These are phyloP conservation scores for Takifugu flavidus DNA, from an alignment of 2,113 vertebrate species.

Conservation along the genomic window DNA sequence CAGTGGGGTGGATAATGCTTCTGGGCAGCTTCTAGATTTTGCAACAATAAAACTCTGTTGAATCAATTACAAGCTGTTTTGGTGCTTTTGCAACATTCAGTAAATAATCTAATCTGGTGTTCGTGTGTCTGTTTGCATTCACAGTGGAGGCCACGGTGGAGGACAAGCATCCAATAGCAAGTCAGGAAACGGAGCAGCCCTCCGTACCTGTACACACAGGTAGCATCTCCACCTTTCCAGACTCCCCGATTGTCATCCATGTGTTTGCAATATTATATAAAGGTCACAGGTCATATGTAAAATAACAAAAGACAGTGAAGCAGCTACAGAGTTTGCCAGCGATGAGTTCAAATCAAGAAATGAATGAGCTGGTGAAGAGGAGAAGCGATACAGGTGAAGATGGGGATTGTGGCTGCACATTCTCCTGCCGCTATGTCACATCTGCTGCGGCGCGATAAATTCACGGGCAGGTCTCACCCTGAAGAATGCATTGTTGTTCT, in stretches of 20 bases:
- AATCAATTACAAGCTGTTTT: constrained; percentile 19
- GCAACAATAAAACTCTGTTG: constrained; percentile 46
- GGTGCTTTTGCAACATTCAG: constrained; percentile 10
- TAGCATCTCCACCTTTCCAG: constrained; percentile 43
- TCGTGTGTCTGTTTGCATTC: constrained; percentile 51
- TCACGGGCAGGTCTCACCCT: constrained; percentile 43
- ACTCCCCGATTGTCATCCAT: not conserved
- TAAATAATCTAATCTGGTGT: constrained; percentile 26
- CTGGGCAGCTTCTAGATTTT: constrained; percentile 46
- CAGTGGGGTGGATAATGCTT: constrained; percentile 50
- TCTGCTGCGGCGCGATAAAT: constrained; percentile 50
- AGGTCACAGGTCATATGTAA: too few relatives aligned
- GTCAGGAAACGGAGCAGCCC: constrained; percentile 67
- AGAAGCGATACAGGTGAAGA: constrained; percentile 1
- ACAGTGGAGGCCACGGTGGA: constrained; percentile 69
- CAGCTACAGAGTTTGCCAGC: too few relatives aligned
- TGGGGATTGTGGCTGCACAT: constrained; percentile 35
- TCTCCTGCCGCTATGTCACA: constrained; percentile 49
- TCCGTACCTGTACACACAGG: constrained; percentile 75
- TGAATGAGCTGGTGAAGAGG: not conserved
- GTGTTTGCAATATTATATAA: too few relatives aligned
- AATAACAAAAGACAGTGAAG: too few relatives aligned
- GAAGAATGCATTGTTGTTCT: constrained; percentile 35
- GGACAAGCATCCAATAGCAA: constrained; percentile 63
- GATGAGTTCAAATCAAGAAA: too few relatives aligned